Percentiles rank a stretch among this genome's conserved stretches.
These are phyloP conservation scores for Actias luna DNA, from an alignment of 2,888 invertebrate genomes.

Conservation along the genomic window DNA sequence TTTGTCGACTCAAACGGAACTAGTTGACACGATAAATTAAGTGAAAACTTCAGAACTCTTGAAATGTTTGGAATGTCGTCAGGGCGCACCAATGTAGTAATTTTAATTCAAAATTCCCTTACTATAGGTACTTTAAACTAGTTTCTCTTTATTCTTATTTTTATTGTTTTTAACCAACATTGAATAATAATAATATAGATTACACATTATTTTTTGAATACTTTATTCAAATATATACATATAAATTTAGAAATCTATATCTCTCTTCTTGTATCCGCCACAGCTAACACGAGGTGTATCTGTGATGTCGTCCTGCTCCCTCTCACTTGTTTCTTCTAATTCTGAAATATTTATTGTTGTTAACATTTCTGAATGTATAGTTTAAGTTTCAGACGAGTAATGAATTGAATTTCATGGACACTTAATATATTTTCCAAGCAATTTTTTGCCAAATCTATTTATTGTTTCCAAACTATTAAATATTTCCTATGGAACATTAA, in stretches of 20 bases:
- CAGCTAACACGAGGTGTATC: constrained; percentile 77
- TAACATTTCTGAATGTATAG: too few relatives aligned
- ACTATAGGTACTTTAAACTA: not conserved
- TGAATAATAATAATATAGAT: not conserved
- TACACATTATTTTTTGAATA: not conserved
- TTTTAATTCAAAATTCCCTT: not conserved
- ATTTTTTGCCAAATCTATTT: too few relatives aligned
- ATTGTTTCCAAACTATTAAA: too few relatives aligned
- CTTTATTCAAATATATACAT: constrained; percentile 24
- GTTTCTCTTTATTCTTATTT: not conserved
- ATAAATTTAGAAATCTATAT: constrained; percentile 84
- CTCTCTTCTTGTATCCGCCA: constrained; percentile 81
- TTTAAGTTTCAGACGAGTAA: too few relatives aligned
- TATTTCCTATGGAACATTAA: too few relatives aligned
- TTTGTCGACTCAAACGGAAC: not conserved
- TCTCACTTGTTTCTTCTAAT: constrained; percentile 83
- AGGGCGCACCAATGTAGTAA: not conserved
- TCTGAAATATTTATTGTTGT: constrained; percentile 68
- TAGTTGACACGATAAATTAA: not conserved
- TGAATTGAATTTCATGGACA: too few relatives aligned
- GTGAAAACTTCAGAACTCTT: not conserved
- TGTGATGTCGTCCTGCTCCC: constrained; percentile 83
- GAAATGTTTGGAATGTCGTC: not conserved
- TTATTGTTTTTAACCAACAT: not conserved
- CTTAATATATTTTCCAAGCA: too few relatives aligned